Evolutionary conservation across 2,113 vertebrate species (phyloP).

Genomic region (Thamnophis sirtalis): DNA sequence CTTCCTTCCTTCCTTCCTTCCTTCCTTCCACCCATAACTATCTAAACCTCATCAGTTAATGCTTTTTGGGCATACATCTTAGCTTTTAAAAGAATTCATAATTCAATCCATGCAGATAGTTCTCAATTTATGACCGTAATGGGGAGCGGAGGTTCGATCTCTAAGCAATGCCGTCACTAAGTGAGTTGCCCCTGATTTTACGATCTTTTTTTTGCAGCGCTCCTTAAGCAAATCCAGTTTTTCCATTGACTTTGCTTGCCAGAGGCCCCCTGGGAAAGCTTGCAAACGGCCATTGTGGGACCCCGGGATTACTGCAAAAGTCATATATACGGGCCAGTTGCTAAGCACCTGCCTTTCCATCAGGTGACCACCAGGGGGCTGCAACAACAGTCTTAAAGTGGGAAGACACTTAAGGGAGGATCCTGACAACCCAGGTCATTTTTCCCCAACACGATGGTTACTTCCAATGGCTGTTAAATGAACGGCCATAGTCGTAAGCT

Average conservation of each 20-base stretch:
- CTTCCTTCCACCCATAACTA: not conserved
- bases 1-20: no score
- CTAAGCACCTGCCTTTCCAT: not conserved
- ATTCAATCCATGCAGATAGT: not conserved
- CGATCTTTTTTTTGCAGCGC: not conserved
- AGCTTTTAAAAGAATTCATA: not conserved
- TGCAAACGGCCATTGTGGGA: not conserved
- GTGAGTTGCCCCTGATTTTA: not conserved
- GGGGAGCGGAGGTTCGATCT: not conserved
- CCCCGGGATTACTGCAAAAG: not conserved
- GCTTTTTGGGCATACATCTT: not conserved
- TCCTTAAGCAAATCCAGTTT: not conserved
- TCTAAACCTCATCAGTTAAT: not conserved
- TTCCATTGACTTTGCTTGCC: not conserved
- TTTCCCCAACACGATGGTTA: not conserved
- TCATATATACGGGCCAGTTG: not conserved
- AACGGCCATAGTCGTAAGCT: not conserved
- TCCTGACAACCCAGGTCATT: not conserved
- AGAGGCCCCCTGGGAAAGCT: no score
- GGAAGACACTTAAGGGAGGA: not conserved
- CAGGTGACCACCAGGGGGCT: not conserved
- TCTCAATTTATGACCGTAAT: not conserved
- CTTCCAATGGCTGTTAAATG: not conserved
- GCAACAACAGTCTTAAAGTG: not conserved
- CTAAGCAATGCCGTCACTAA: not conserved